A percentile compares a stretch with the other conserved stretches of the same genome.
Conservation (phyloP, 1,140 invertebrate genomes). For the Gryon sp. region DNA sequence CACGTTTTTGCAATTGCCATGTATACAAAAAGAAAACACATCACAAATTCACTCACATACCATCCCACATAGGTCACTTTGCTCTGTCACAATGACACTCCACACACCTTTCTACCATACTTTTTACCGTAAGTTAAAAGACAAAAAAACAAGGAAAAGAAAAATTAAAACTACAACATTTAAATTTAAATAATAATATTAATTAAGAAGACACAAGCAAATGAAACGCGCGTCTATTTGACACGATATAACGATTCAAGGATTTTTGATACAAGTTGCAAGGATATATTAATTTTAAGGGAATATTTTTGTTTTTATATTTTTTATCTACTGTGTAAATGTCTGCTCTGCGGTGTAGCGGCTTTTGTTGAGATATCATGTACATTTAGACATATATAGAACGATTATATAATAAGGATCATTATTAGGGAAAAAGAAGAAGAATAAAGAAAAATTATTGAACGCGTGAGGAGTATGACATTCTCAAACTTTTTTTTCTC, state of each 20-base stretch:
- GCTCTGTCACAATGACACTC: slow-evolving; percentile 5
- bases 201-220: slow-evolving; percentile 7
- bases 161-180: neutral
- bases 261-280: slow-evolving; percentile 74
- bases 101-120: slow-evolving; percentile 6
- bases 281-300: slow-evolving; percentile 52
- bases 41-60: slow-evolving; percentile 1
- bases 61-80: neutral
- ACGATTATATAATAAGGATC: slow-evolving; percentile 63
- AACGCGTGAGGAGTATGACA: slow-evolving; percentile 11
- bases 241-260: slow-evolving; percentile 46
- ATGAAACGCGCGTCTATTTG: slow-evolving; percentile 20
- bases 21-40: slow-evolving; percentile 3
- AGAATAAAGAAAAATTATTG: too few relatives aligned
- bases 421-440: slow-evolving; percentile 64
- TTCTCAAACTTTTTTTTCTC: slow-evolving; percentile 20
- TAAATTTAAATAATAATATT: too few relatives aligned
- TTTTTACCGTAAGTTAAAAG: slow-evolving; percentile 2
- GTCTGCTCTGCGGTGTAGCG: slow-evolving; percentile 73
- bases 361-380: slow-evolving; percentile 78
- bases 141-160: slow-evolving; percentile 9
- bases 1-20: slow-evolving; percentile 52
- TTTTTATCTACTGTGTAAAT: slow-evolving; percentile 77
- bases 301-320: slow-evolving; percentile 75
- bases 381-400: slow-evolving; percentile 72